A percentile compares a stretch with the other conserved stretches of the same genome.
phyloP scores from a whole-genome alignment of 2,113 vertebrate species.

The Maccullochella peelii region DNA sequence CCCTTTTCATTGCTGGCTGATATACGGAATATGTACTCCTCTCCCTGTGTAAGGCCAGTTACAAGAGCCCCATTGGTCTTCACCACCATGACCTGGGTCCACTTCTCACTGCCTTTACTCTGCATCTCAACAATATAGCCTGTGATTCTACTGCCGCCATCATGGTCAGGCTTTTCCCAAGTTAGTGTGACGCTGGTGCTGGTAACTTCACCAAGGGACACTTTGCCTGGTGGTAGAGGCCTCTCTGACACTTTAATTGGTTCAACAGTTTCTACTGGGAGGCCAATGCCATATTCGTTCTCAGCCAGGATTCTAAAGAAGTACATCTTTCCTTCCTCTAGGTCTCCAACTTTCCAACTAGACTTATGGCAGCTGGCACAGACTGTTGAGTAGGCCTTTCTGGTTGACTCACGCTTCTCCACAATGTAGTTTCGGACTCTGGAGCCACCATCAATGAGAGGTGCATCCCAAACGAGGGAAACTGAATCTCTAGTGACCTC shows the following conservation, averaged over 20 bases:
- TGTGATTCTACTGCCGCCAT: conserved; percentile 96
- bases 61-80: conserved; percentile 92
- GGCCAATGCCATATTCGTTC: conserved; percentile 96
- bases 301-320: conserved; percentile 97
- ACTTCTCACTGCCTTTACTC: conserved; percentile 95
- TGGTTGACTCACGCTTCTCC: conserved; percentile 96
- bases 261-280: conserved; percentile 94
- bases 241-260: conserved; percentile 95
- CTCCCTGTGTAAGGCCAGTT: conserved; percentile 92
- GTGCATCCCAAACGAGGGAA: conserved; percentile 95
- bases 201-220: conserved; percentile 92
- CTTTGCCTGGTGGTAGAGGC: conserved; percentile 97
- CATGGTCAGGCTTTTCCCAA: conserved; percentile 99
- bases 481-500: conserved; percentile 95
- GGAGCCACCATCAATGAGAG: conserved; percentile 95
- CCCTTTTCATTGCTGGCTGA: conserved; percentile 97
- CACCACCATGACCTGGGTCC: conserved; percentile 93
- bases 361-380: conserved; percentile 95
- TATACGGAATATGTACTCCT: conserved; percentile 97
- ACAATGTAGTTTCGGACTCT: conserved; percentile 96
- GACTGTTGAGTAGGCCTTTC: conserved; percentile 97
- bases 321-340: conserved; percentile 95
- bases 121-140: conserved; percentile 99
- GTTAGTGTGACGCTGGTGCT: conserved; percentile 90
- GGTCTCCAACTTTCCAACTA: conserved; percentile 92